Conservation (phyloP, 2,113 vertebrate genomes). For the Archocentrus centrarchus region DNA sequence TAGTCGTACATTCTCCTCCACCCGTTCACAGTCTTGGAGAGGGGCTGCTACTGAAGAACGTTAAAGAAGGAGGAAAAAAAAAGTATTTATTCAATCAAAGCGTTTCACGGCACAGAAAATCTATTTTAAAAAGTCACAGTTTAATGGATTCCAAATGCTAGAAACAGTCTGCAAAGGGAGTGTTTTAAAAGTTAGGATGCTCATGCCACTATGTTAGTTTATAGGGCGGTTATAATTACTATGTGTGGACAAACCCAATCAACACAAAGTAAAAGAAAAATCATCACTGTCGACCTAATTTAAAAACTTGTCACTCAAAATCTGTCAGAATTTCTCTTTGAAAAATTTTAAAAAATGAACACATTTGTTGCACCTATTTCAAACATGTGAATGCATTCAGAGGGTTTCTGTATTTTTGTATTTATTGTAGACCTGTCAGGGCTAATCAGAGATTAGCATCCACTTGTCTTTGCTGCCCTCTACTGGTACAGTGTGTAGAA, state of each 20-base stretch:
- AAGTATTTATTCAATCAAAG: not conserved
- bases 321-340: not conserved
- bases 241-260: rapidly evolving
- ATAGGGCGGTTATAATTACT: not conserved
- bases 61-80: not conserved
- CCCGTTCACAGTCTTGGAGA: conserved; percentile 69
- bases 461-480: conserved; percentile 65
- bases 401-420: not conserved
- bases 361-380: not conserved
- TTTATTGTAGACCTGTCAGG: not conserved
- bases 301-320: not conserved
- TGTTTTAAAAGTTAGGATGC: not conserved
- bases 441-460: not conserved
- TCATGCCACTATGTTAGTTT: not conserved
- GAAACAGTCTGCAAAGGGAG: not conserved
- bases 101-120: not conserved
- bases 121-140: not conserved
- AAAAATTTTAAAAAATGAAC: not conserved
- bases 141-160: not conserved
- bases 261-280: not conserved
- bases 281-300: not conserved
- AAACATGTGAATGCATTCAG: not conserved
- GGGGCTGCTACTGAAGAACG: conserved; percentile 63
- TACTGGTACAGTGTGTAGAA: conserved; percentile 23
- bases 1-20: conserved; percentile 51